phyloP scores from a whole-genome alignment of 92 coral and sea anemone species.

The Epizoanthus ramosus region DNA sequence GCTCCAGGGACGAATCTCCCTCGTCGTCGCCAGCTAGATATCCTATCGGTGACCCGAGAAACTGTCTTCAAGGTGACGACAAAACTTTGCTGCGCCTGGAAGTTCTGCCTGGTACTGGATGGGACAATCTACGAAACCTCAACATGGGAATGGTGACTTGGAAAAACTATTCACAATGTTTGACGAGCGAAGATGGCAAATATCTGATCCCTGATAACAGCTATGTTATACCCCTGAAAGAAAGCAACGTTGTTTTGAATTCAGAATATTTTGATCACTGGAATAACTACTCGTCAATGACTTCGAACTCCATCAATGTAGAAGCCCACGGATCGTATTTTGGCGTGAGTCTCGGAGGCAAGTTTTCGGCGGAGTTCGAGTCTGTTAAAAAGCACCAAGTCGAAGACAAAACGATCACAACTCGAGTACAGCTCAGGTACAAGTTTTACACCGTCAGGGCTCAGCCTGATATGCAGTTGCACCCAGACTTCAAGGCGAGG shows the following conservation, averaged over 20 bases:
- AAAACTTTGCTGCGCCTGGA: slow-evolving; percentile 68
- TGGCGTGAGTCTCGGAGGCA: slow-evolving; percentile 69
- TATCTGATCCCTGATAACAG: slow-evolving; percentile 80
- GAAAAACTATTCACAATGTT: slow-evolving; percentile 78
- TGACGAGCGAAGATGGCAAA: slow-evolving; percentile 82
- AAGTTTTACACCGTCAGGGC: slow-evolving; percentile 66
- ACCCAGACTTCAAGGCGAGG: slow-evolving; percentile 83
- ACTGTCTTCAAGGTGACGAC: slow-evolving; percentile 54
- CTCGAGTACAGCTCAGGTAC: slow-evolving; percentile 87
- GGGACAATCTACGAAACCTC: slow-evolving; percentile 85
- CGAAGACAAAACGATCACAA: slow-evolving; percentile 81
- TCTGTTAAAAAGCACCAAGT: slow-evolving; percentile 88
- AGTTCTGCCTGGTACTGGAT: slow-evolving; percentile 86
- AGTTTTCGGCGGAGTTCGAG: slow-evolving; percentile 71
- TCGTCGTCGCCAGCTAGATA: slow-evolving; percentile 1
- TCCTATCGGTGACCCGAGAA: slow-evolving; percentile 74
- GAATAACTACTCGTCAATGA: slow-evolving; percentile 76
- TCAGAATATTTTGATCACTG: slow-evolving; percentile 85
- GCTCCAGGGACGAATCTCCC: not conserved
- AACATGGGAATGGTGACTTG: slow-evolving; percentile 79
- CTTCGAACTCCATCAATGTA: slow-evolving; percentile 69
- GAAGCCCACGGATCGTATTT: slow-evolving; percentile 62
- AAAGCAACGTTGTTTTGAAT: slow-evolving; percentile 67
- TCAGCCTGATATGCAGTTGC: slow-evolving; percentile 79
- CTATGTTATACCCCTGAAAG: slow-evolving; percentile 70